Percentiles rank a stretch among this genome's conserved stretches.
phyloP scores from a whole-genome alignment of 2,113 vertebrate species.

The Platycercus adscitus region DNA sequence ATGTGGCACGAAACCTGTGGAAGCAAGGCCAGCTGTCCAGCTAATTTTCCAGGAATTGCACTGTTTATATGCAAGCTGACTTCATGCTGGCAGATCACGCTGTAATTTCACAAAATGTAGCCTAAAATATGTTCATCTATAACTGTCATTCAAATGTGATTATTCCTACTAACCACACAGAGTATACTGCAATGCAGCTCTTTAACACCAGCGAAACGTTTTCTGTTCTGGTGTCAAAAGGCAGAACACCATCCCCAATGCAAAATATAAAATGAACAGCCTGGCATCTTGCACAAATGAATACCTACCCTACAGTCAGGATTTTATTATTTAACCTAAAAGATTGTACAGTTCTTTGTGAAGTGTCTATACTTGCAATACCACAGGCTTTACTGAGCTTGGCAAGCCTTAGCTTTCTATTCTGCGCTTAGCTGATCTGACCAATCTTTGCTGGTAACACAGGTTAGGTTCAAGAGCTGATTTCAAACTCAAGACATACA shows the following conservation, averaged over 20 bases:
- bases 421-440: not conserved
- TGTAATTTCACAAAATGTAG: not conserved
- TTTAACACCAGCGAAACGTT: not conserved
- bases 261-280: not conserved
- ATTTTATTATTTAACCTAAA: not conserved
- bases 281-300: not conserved
- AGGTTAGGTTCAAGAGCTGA: not conserved
- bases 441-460: not conserved
- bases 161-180: not conserved
- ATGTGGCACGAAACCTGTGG: fast-evolving
- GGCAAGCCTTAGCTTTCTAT: not conserved
- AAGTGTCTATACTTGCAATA: not conserved
- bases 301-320: not conserved
- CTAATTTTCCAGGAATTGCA: not conserved
- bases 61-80: not conserved
- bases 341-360: fast-evolving
- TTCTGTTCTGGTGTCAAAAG: not conserved
- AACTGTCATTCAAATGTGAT: not conserved
- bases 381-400: not conserved
- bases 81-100: not conserved
- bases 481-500: not conserved
- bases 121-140: not conserved
- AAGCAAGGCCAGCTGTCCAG: not conserved
- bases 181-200: not conserved
- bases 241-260: not conserved